phyloP scores from a whole-genome alignment of 2,797 vertebrate genomes.

The Fundulus diaphanus region DNA sequence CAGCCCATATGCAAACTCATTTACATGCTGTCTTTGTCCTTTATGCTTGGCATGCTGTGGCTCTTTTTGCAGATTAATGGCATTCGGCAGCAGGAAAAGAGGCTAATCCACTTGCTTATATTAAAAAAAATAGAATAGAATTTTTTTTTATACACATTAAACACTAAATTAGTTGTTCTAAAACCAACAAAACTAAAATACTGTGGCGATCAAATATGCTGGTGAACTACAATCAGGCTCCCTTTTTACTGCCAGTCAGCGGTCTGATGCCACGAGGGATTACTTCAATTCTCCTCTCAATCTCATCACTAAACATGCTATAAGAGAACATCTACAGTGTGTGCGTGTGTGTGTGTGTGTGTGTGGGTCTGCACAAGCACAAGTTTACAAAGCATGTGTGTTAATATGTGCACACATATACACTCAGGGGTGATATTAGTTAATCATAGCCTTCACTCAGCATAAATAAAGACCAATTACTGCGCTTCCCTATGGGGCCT shows the following conservation, averaged over 20 bases:
- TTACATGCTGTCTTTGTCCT: constrained; percentile 19
- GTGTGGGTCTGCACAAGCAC: constrained; percentile 13
- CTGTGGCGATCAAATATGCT: constrained; percentile 21
- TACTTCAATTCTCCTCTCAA: constrained; percentile 72
- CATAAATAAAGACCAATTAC: constrained; percentile 83
- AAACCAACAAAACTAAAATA: constrained; percentile 39
- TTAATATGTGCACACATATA: constrained; percentile 54
- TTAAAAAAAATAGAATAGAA: constrained; percentile 8
- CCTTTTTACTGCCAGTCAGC: constrained; percentile 57
- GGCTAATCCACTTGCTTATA: constrained; percentile 9
- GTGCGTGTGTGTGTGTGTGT: constrained; percentile 26
- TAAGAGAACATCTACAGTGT: constrained; percentile 42
- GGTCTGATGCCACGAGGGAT: constrained; percentile 63
- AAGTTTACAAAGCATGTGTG: constrained; percentile 29
- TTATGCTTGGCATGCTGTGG: constrained; percentile 21
- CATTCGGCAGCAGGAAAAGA: constrained; percentile 12
- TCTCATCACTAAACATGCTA: constrained; percentile 55
- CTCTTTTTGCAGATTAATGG: constrained; percentile 24
- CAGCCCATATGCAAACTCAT: constrained; percentile 39
- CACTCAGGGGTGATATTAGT: constrained; percentile 78
- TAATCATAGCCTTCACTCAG: constrained; percentile 82
- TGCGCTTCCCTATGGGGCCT: constrained; percentile 71
- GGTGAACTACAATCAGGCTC: constrained; percentile 53
- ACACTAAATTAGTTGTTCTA: constrained; percentile 19
- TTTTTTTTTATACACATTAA: constrained; percentile 8